Evolutionary conservation across 2,113 vertebrate species (phyloP).

Genomic region (Nibea albiflora): DNA sequence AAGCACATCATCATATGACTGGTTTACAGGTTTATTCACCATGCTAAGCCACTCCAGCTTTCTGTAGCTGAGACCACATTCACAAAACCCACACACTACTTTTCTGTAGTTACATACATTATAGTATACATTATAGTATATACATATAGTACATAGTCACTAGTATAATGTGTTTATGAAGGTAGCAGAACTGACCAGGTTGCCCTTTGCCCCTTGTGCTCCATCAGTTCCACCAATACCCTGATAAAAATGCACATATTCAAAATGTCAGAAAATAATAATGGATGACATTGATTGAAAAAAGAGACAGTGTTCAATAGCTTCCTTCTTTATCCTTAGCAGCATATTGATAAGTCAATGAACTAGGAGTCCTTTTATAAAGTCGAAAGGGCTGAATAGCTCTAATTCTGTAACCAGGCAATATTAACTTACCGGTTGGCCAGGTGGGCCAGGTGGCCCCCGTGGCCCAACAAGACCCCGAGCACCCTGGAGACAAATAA

Average conservation of each 20-base stretch:
- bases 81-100: background rate
- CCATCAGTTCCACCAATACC: conserved; percentile 89
- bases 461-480: conserved; percentile 89
- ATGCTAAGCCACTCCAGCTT: background rate
- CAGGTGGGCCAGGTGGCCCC: conserved; percentile 85
- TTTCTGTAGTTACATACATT: background rate
- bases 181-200: conserved; percentile 82
- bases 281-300: background rate
- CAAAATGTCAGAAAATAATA: conserved; percentile 13
- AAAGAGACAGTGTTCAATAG: conserved; percentile 2
- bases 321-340: conserved; percentile 32
- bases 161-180: background rate
- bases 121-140: no score
- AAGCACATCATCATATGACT: conserved; percentile 8
- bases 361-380: conserved; percentile 20
- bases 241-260: conserved; percentile 72
- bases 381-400: conserved; percentile 35
- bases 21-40: background rate
- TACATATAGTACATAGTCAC: background rate
- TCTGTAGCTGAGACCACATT: background rate
- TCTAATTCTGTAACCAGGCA: conserved; percentile 45
- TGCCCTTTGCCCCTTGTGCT: conserved; percentile 89
- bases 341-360: conserved; percentile 21
- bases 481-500: conserved; percentile 84
- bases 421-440: conserved; percentile 84